Evolutionary conservation across 2,113 vertebrate genomes (phyloP), one percentile per base, ranked within the genome.

Genomic region (Rhea pennata): DNA sequence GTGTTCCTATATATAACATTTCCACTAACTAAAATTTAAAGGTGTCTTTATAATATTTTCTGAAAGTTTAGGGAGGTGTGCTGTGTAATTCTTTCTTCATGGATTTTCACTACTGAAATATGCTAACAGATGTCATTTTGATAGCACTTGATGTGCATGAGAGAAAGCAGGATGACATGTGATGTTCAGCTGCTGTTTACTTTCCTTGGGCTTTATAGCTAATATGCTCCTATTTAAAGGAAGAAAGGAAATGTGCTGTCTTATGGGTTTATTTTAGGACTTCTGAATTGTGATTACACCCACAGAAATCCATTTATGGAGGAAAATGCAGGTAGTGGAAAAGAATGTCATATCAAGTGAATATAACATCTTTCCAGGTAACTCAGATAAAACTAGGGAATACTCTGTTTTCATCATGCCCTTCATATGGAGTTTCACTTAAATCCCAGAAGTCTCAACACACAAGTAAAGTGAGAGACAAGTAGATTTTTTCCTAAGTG

Each of bases 201-300:
- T 90, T 76, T 61, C 31, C 11, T 9, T 50, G n/a, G 61, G 36
- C 36, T 92, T 72, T 75, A 93, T 3, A 91, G 39, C 40, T 74
- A 50, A 15, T 10, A 44, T 15, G 9, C 8, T 92, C 79, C 58
- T 84, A 51, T 64, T 64, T 82, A 85, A 76, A 83, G 31, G 58
- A 92, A 69, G 64, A 77, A 75, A 83, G 31, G 66, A 95, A 94
- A 88, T 39, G 12, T 65, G 36, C 53, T 66, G 26, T 76, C 27
- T 88, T 78, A 78, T 2, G 8, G 42, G 15, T 85, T 79, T 93
- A 89, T 95, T 93, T 95, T 27, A 91, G 83, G 21, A 61, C 44
- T 76, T 64, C 19, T 86, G 72, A 80, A 71, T 15, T 67, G 7
- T 56, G 22, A 75, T 87, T 75, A 59, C 15, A 29, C 62, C 19